Conservation (phyloP, 2,113 vertebrate species). For the Syngnathus typhle region DNA sequence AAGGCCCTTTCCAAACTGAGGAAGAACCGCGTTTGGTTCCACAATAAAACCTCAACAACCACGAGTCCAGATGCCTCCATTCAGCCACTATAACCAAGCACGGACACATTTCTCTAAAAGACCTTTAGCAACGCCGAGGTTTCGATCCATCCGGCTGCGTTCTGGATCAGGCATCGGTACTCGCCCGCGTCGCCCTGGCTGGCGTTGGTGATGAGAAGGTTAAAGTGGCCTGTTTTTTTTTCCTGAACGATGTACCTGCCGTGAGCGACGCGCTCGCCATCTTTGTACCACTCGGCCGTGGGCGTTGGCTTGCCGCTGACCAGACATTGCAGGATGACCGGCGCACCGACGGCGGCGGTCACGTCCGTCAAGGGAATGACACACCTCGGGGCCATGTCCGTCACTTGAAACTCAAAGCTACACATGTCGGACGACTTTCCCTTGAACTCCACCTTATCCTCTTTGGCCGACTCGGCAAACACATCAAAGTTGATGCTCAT, state of each 20-base stretch:
- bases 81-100: not conserved
- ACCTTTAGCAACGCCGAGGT: conserved; percentile 78
- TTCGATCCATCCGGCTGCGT: conserved; percentile 78
- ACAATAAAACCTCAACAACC: not conserved
- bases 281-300: conserved; percentile 81
- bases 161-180: conserved; percentile 85
- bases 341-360: conserved; percentile 75
- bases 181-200: conserved; percentile 78
- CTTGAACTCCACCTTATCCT: conserved; percentile 79
- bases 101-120: conserved; percentile 50
- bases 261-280: conserved; percentile 73
- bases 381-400: conserved; percentile 82
- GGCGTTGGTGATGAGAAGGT: conserved; percentile 81
- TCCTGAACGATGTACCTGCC: conserved; percentile 79
- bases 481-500: conserved; percentile 79
- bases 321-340: conserved; percentile 83
- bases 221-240: conserved; percentile 78
- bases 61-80: not conserved
- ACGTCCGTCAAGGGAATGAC: conserved; percentile 78
- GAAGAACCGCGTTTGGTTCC: not conserved
- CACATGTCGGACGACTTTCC: conserved; percentile 80
- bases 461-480: conserved; percentile 75
- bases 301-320: conserved; percentile 82
- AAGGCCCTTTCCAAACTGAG: not conserved
- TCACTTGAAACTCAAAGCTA: conserved; percentile 87